Evolutionary conservation across 2,113 vertebrate genomes (phyloP).

Genomic region (Spea multiplicata): DNA sequence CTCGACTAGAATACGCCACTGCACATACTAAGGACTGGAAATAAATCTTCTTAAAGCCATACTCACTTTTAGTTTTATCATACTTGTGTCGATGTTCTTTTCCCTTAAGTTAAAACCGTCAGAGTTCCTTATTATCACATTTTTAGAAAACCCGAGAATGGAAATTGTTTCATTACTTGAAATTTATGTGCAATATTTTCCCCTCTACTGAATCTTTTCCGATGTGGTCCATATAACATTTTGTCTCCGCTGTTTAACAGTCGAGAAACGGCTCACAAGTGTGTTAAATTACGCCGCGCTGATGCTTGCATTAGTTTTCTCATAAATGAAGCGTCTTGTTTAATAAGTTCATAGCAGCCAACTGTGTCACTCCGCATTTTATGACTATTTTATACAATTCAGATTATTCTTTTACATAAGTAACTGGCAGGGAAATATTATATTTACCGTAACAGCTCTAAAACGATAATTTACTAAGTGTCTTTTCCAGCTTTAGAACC

Average conservation of each 20-base stretch:
- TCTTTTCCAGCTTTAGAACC: constrained; percentile 26
- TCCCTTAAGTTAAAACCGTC: background rate
- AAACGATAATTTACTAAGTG: constrained; percentile 48
- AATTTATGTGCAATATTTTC: constrained; percentile 44
- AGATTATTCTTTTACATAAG: constrained; percentile 41
- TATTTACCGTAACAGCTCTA: constrained; percentile 43
- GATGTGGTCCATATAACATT: constrained; percentile 46
- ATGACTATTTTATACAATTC: constrained; percentile 36
- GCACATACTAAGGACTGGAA: too few relatives aligned
- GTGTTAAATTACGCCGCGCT: constrained; percentile 44
- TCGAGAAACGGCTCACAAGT: constrained; percentile 37
- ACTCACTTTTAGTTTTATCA: too few relatives aligned
- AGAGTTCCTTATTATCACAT: constrained; percentile 27
- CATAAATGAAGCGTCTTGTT: constrained; percentile 47
- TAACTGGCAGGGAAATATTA: constrained; percentile 47
- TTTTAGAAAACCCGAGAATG: constrained; percentile 24
- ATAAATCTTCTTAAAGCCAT: too few relatives aligned
- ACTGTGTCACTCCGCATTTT: constrained; percentile 43
- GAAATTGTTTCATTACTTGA: constrained; percentile 36
- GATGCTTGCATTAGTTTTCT: constrained; percentile 46
- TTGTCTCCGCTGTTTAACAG: constrained; percentile 38
- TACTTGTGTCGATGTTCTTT: too few relatives aligned
- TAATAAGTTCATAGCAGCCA: constrained; percentile 48
- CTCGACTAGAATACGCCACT: too few relatives aligned
- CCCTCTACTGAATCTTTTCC: constrained; percentile 45